Percentiles rank a stretch among this genome's conserved stretches.
Evolutionary conservation across 2,888 invertebrate genomes (phyloP).

Genomic region (Vesta saturnalis): DNA sequence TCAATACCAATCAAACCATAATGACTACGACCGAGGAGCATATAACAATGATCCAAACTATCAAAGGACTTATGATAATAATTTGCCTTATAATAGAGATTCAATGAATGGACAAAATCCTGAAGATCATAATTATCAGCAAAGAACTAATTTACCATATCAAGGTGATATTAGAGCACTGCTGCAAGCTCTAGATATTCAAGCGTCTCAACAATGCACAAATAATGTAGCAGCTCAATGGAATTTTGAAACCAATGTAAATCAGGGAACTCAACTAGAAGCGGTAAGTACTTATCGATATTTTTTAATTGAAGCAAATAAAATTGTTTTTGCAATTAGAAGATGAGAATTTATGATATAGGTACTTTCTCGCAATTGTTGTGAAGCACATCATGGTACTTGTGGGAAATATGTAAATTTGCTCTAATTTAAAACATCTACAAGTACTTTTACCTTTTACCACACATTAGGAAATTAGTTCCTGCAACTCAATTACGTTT

Average conservation of each 20-base stretch:
- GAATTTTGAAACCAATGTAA: conserved; percentile 89
- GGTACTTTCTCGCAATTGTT: neutral
- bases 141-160: conserved; percentile 23
- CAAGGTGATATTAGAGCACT: conserved; percentile 64
- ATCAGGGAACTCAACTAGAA: conserved; percentile 82
- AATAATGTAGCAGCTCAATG: conserved; percentile 89
- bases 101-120: conserved; percentile 1
- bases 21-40: neutral
- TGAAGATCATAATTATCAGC: neutral
- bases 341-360: neutral
- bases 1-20: conserved; percentile 31
- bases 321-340: conserved; percentile 20
- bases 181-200: conserved; percentile 76
- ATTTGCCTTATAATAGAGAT: conserved; percentile 10
- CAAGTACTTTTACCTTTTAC: neutral
- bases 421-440: neutral
- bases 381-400: conserved; percentile 3
- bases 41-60: conserved; percentile 14
- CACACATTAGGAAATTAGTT: neutral
- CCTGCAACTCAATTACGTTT: too few relatives aligned
- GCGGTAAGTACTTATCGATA: conserved; percentile 73
- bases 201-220: conserved; percentile 83
- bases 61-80: neutral
- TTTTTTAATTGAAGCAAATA: conserved; percentile 4
- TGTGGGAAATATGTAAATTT: conserved; percentile 7